A percentile compares a stretch with the other conserved stretches of the same genome.
These are phyloP conservation scores for Glaucidium brasilianum DNA, from an alignment of 2,113 vertebrate species.

Conservation along the genomic window DNA sequence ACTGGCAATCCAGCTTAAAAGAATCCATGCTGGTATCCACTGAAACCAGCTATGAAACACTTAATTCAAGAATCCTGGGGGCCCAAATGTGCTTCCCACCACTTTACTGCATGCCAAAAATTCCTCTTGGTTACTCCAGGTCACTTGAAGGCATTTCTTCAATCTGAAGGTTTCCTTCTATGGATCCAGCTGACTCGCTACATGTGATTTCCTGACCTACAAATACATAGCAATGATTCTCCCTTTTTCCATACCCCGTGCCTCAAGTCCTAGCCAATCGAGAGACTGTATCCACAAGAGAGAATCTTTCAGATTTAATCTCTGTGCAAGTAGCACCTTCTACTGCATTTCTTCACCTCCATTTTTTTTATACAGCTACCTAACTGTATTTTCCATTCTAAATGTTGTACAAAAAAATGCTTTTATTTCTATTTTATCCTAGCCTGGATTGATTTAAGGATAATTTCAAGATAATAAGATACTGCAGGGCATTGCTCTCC, in stretches of 20 bases:
- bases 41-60: background rate
- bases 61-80: background rate
- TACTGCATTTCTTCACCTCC: background rate
- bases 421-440: background rate
- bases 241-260: background rate
- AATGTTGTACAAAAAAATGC: background rate
- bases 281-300: background rate
- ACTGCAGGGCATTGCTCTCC: background rate
- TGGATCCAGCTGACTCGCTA: background rate
- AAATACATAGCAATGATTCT: background rate
- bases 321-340: background rate
- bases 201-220: background rate
- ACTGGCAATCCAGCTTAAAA: background rate
- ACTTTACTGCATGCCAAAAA: background rate
- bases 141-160: slow-evolving; percentile 3
- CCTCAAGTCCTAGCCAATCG: background rate
- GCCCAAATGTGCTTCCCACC: background rate
- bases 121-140: background rate
- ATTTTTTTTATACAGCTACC: background rate
- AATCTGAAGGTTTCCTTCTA: background rate
- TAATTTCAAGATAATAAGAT: slow-evolving; percentile 18
- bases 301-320: background rate
- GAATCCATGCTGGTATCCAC: rapidly evolving
- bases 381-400: background rate
- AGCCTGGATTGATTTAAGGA: background rate